Evolutionary conservation across 2,888 invertebrate species (phyloP), one percentile per base, ranked within the genome.

Genomic region (Sesia bembeciformis): DNA sequence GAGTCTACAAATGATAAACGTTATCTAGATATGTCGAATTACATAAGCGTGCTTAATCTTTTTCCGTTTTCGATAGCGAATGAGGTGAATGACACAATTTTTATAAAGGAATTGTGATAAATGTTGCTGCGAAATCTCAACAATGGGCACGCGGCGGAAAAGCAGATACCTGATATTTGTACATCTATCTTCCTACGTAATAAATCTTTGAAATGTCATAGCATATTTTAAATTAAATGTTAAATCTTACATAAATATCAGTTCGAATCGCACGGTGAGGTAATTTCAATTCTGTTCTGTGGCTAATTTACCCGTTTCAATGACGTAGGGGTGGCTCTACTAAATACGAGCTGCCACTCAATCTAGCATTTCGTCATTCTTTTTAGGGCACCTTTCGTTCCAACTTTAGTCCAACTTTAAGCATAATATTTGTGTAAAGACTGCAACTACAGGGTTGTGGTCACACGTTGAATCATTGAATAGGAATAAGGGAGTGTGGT

Each of bases 41-140:
- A 42, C 5, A 42, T 56, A 57, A 60, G 64, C 64, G 63, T 64
- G 64, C 56, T 62, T 68, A 74, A 74, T 75, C 70, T 66, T 63
- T 38, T 73, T 67, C 67, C 66, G 67, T 59, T 62, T 56, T 53
- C 61, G 67, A 71, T 74, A 72, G 56, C 54, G 55, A 59, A 59
- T 59, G 62, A 57, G 63, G 63, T 62, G 66, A 67, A 64, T 62
- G 67, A 71, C 68, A 70, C 58, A 66, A 60, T 66, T 70, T 65
- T 58, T 54, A 54, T 57, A 55, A 52, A 56, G 54, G 23, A 46
- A 46, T n/a, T 46, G 46, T 46, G 23, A 23, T 23, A 23, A 23
- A 23, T 23, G 23, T 23, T 23, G 23, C 23, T 23, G 23, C 23
- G 23, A 23, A 23, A 23, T 23, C 23, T 23, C 1, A 23, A 23